phyloP scores from a whole-genome alignment of 64 coral and sea anemone species.

The Catalaphyllia jardinei region DNA sequence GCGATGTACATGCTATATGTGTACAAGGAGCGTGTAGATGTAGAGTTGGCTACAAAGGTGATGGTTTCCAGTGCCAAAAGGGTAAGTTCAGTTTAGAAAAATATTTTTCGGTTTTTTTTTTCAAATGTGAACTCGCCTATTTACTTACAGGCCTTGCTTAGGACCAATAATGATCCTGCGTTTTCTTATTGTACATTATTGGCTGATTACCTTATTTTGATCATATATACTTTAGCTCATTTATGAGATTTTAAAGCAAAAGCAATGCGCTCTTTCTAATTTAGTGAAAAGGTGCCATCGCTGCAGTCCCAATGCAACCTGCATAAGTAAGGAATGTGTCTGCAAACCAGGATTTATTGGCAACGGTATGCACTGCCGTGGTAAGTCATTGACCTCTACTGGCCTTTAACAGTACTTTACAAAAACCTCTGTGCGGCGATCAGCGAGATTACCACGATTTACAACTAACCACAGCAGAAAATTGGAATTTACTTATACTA shows the following conservation, averaged over 20 bases:
- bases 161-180: too few relatives aligned
- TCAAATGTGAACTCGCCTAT: background rate
- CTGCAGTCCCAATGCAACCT: conserved; percentile 83
- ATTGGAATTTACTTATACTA: too few relatives aligned
- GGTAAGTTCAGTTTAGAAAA: conserved; percentile 43
- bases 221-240: too few relatives aligned
- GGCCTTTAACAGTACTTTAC: background rate
- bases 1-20: conserved; percentile 90
- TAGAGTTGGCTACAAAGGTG: conserved; percentile 81
- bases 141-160: background rate
- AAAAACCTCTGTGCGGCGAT: too few relatives aligned
- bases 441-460: too few relatives aligned
- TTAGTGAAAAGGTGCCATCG: conserved; percentile 77
- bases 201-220: background rate
- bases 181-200: background rate
- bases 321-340: conserved; percentile 82
- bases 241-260: background rate
- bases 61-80: conserved; percentile 87
- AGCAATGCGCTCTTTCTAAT: background rate
- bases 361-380: conserved; percentile 59
- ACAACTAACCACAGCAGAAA: too few relatives aligned
- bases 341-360: conserved; percentile 91
- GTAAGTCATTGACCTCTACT: conserved; percentile 13
- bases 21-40: conserved; percentile 88
- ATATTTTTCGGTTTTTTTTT: background rate